Conservation (phyloP, 2,113 vertebrate species). For the Heliornis fulica region DNA sequence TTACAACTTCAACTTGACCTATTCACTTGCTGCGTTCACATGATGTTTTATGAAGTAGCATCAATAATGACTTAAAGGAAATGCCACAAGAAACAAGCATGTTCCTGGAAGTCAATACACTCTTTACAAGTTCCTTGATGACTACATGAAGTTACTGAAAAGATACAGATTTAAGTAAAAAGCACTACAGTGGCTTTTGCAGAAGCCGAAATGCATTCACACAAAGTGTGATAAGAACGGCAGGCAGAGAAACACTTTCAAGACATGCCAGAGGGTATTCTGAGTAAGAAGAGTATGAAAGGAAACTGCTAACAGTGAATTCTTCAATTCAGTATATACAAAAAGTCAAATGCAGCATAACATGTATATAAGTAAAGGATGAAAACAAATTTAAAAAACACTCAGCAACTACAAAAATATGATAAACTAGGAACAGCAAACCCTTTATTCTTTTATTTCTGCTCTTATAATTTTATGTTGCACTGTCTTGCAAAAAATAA, state of each 20-base stretch:
- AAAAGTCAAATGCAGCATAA: background rate
- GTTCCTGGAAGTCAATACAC: background rate
- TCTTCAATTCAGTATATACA: background rate
- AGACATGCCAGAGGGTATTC: background rate
- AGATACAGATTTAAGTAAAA: background rate
- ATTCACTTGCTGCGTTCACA: background rate
- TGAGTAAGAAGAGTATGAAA: background rate
- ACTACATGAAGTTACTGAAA: constrained; percentile 22
- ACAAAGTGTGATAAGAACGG: background rate
- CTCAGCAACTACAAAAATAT: background rate
- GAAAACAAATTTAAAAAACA: background rate
- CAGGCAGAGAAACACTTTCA: background rate
- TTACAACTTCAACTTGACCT: background rate
- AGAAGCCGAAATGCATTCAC: background rate
- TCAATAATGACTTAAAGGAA: constrained; percentile 13
- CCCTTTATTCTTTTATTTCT: background rate
- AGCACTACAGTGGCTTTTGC: background rate
- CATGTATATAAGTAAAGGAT: background rate
- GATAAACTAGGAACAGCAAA: background rate
- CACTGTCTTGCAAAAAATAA: background rate
- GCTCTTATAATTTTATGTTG: background rate
- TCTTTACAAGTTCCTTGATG: constrained; percentile 35
- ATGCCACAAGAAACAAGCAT: background rate
- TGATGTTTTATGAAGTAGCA: background rate
- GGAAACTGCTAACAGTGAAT: background rate